Conservation (phyloP, 2,797 vertebrate genomes). For the Acrossocheilus fasciatus region DNA sequence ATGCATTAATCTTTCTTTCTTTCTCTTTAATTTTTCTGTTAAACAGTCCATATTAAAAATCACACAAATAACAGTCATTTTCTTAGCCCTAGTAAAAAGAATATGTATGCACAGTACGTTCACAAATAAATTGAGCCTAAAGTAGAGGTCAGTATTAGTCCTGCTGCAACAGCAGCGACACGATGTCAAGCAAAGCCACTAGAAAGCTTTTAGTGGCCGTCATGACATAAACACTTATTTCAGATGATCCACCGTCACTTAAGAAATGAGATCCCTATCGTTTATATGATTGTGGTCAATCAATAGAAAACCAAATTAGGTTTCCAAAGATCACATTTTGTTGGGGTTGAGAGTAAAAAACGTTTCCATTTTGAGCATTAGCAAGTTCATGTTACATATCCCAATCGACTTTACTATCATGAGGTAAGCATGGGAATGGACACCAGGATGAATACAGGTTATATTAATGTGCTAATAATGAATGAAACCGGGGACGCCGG, state of each 20-base stretch:
- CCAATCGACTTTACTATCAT: conserved; percentile 20
- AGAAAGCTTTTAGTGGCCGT: conserved; percentile 20
- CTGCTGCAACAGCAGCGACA: neutral
- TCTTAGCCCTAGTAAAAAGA: neutral
- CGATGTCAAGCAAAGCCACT: neutral
- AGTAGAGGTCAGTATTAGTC: neutral
- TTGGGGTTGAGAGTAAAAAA: conserved; percentile 5
- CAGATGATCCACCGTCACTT: conserved; percentile 34
- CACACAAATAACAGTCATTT: neutral
- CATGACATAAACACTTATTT: conserved; percentile 8
- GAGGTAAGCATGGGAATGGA: conserved; percentile 1
- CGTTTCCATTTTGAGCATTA: conserved; percentile 32
- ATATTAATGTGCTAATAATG: conserved; percentile 26
- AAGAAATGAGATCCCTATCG: conserved; percentile 8
- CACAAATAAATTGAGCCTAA: neutral
- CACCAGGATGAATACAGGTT: neutral
- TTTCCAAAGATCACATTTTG: conserved; percentile 27
- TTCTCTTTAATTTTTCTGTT: neutral
- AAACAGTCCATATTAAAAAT: neutral
- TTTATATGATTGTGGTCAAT: conserved; percentile 36
- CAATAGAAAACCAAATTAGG: conserved; percentile 30
- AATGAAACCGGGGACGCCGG: neutral
- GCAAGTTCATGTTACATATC: conserved; percentile 12
- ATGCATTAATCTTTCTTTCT: neutral
- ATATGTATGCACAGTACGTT: neutral